Evolutionary conservation across 2,113 vertebrate genomes (phyloP).

Genomic region (Cygnus buccinator): DNA sequence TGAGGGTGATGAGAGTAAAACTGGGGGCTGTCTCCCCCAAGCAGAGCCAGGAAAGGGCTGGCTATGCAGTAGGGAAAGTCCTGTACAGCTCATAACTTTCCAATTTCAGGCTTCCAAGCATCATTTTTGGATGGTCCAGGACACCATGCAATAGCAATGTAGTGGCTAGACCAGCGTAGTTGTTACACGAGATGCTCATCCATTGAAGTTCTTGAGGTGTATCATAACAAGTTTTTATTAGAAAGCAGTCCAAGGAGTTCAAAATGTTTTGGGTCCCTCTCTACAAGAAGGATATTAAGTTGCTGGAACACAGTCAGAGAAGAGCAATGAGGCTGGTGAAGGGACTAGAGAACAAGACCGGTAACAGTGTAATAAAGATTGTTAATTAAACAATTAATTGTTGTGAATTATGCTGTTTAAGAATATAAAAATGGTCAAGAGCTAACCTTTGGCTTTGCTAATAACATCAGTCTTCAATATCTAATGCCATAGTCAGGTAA

Average conservation of each 20-base stretch:
- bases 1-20: fast-evolving
- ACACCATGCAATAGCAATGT: fast-evolving
- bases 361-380: not conserved
- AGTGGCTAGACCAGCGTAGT: not conserved
- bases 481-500: not conserved
- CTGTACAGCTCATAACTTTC: not conserved
- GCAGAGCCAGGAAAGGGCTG: not conserved
- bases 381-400: not conserved
- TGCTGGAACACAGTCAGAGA: not conserved
- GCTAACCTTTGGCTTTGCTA: not conserved
- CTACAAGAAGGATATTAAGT: not conserved
- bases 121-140: not conserved
- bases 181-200: fast-evolving
- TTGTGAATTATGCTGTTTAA: not conserved
- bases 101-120: not conserved
- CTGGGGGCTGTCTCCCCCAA: not conserved
- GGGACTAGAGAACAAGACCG: not conserved
- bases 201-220: not conserved
- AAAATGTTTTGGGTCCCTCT: not conserved
- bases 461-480: not conserved
- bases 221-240: not conserved
- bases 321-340: not conserved
- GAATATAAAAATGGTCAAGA: not conserved
- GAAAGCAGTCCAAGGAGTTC: not conserved
- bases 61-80: not conserved